phyloP scores from a whole-genome alignment of 1,140 invertebrate species.

The Zaprionus tsacasi region DNA sequence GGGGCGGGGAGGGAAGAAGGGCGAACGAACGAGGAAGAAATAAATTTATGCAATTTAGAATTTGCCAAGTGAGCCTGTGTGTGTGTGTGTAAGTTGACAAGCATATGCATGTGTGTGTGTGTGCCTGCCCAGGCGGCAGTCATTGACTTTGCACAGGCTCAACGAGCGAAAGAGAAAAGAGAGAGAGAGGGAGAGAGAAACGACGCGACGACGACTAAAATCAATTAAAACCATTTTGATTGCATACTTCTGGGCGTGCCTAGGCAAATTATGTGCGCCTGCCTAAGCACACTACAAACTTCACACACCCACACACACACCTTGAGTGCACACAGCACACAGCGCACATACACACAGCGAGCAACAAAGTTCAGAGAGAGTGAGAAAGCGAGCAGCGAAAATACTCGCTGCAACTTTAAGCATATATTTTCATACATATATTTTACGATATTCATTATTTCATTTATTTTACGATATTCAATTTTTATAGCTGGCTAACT shows the following conservation, averaged over 20 bases:
- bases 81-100: slow-evolving; percentile 35
- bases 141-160: slow-evolving; percentile 64
- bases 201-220: slow-evolving; percentile 59
- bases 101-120: slow-evolving; percentile 20
- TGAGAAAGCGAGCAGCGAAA: not conserved
- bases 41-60: slow-evolving; percentile 83
- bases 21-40: slow-evolving; percentile 49
- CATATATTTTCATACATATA: not conserved
- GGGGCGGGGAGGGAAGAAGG: not conserved
- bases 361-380: not conserved
- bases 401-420: not conserved
- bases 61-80: slow-evolving; percentile 51
- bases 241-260: slow-evolving; percentile 55
- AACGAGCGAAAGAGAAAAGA: slow-evolving; percentile 8
- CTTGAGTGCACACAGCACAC: slow-evolving; percentile 9
- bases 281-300: slow-evolving; percentile 20
- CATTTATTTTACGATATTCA: not conserved
- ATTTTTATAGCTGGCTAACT: not conserved
- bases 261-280: slow-evolving; percentile 46
- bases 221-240: slow-evolving; percentile 81
- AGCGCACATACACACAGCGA: no score
- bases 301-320: slow-evolving; percentile 4
- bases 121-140: slow-evolving; percentile 47
- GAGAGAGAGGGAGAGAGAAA: not conserved
- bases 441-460: not conserved